Evolutionary conservation across 2,888 invertebrate genomes (phyloP), one percentile per base, ranked within the genome.

Genomic region (Cordilura impudica): DNA sequence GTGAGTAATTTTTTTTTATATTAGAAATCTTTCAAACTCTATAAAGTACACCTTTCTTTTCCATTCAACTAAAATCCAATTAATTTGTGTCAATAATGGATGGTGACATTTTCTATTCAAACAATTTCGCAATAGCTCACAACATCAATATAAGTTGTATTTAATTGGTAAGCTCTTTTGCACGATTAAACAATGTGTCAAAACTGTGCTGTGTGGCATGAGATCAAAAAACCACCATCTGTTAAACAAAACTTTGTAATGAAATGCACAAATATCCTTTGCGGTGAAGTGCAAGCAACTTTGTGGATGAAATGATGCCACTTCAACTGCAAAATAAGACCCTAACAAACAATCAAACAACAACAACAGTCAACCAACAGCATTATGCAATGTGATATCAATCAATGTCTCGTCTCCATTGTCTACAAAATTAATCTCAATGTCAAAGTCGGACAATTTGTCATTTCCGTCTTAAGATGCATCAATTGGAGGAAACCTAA

Each of bases 391-490:
- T 18, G 66, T 75, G 79, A 79, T 75, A 79, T 77, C 79, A 79
- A 79, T 77, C 81, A 77, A 77, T 71, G 81, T 81, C 70, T 66
- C 16, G 81, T 81, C 70, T 66, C 16, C 65, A 61, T 66, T 81
- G 73, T 74, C 76, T 74, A 56, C 65, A 72, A 76, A 72, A 75
- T 77, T 77, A 77, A 80, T 76, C 76, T 73, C 73, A 74, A 77
- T 79, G 79, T 75, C 79, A 79, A 79, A 75, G 75, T 72, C 63
- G 60, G 51, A 75, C 75, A 79, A 79, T 79, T 79, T 79, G 79
- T 79, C 79, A 79, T 75, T 75, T 79, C 71, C 67, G 35, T 61
- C 75, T 75, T 79, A 75, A 79, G 63, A 79, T 67, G 71, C 75
- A 72, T 67, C 75, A 72, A 51, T 75, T 54, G n/a, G 12, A 1